phyloP scores from a whole-genome alignment of 1,140 invertebrate species.

The Drosophila ercepeae region DNA sequence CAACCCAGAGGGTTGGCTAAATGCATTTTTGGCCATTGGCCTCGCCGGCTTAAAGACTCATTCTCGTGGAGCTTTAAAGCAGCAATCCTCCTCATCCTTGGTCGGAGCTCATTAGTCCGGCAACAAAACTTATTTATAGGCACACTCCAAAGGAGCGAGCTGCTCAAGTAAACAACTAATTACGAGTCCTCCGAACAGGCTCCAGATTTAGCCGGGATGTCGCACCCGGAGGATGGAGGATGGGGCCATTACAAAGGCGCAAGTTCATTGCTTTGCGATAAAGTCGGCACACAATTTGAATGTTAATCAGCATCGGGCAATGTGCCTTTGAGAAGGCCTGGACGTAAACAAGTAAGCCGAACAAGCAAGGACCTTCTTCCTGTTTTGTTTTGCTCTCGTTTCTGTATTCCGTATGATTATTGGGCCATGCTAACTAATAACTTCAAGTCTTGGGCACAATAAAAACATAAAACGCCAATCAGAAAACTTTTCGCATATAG shows the following conservation, averaged over 20 bases:
- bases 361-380: slow-evolving; percentile 26
- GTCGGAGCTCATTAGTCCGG: slow-evolving; percentile 58
- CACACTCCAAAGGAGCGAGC: slow-evolving; percentile 28
- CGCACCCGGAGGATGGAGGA: slow-evolving; percentile 19
- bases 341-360: slow-evolving; percentile 49
- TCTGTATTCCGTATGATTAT: slow-evolving; percentile 64
- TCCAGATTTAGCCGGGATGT: slow-evolving; percentile 22
- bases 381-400: slow-evolving; percentile 50
- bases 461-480: slow-evolving; percentile 81
- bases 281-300: slow-evolving; percentile 80
- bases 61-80: slow-evolving; percentile 25
- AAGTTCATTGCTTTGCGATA: slow-evolving; percentile 81
- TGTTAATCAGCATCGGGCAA: slow-evolving; percentile 67
- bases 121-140: slow-evolving; percentile 66
- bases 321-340: neutral
- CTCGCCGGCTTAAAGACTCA: slow-evolving; percentile 42
- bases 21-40: slow-evolving; percentile 69
- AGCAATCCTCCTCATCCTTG: neutral
- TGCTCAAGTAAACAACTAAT: slow-evolving; percentile 77
- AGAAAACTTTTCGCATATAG: slow-evolving; percentile 75
- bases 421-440: slow-evolving; percentile 76
- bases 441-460: slow-evolving; percentile 71
- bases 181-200: slow-evolving; percentile 34
- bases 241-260: slow-evolving; percentile 67
- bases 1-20: slow-evolving; percentile 4